phyloP scores from a whole-genome alignment of 2,888 invertebrate genomes.

The Luffia ferchaultella region DNA sequence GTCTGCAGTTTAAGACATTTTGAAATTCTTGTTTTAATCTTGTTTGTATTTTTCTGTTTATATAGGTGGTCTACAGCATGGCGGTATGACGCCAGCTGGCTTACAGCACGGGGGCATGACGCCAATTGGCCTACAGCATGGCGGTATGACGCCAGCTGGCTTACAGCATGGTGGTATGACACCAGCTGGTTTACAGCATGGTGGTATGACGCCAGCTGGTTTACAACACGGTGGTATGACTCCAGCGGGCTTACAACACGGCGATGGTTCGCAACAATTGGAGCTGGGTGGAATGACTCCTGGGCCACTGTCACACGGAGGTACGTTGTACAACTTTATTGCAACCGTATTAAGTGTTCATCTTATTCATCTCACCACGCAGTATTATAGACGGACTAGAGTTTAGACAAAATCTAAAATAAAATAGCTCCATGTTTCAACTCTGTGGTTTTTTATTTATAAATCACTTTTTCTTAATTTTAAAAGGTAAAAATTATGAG shows the following conservation, averaged over 20 bases:
- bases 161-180: slow-evolving; percentile 37
- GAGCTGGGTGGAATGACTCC: slow-evolving; percentile 37
- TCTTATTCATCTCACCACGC: too few relatives aligned
- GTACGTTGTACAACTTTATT: too few relatives aligned
- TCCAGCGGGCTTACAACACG: slow-evolving; percentile 18
- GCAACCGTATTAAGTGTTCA: too few relatives aligned
- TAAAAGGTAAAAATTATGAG: too few relatives aligned
- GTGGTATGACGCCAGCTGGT: slow-evolving; percentile 46
- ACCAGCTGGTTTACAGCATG: slow-evolving; percentile 37
- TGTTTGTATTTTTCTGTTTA: neutral
- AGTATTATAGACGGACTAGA: too few relatives aligned
- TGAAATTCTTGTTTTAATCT: neutral
- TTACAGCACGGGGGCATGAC: slow-evolving; percentile 38
- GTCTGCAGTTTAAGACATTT: neutral
- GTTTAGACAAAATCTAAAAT: too few relatives aligned
- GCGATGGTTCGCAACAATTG: slow-evolving; percentile 28
- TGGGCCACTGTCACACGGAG: slow-evolving; percentile 28
- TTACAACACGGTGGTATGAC: slow-evolving; percentile 36
- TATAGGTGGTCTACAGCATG: slow-evolving; percentile 46
- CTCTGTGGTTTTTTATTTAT: too few relatives aligned
- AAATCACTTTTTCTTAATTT: too few relatives aligned
- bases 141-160: slow-evolving; percentile 46
- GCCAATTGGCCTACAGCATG: slow-evolving; percentile 36
- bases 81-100: slow-evolving; percentile 44
- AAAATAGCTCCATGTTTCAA: too few relatives aligned